Base-by-base conservation (phyloP, 2,888 invertebrate genomes). In the Thalpophila matura region DNA sequence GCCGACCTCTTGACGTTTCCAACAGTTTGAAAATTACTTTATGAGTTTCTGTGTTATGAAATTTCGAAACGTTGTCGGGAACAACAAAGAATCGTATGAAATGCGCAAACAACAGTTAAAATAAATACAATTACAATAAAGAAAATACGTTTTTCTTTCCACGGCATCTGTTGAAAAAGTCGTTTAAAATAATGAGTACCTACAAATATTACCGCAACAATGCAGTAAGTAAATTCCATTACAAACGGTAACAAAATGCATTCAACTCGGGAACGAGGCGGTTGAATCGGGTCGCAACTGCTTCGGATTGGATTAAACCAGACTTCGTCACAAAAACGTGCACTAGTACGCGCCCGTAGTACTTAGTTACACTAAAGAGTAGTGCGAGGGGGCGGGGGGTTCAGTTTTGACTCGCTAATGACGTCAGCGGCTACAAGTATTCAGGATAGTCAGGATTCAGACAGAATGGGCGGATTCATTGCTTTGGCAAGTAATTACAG, bases 351-450 rank as follows among this genome's bases (percentile, higher is more conserved):
- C 31, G 20, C 46, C 18, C 54, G 61, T 29, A 33, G 42, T 57
- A 57, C 58, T 69, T 56, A 54, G 59, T 51, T 55, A 56, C 26
- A 46, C 56, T 64, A 45, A 67, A 76, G 50, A 60, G 62, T 51
- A 67, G 50, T 66, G 45, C 35, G 12, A 35, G 12, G 29, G 14
- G 37, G 27, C 4, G 14, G 56, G 46, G 18, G 40, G 10, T 35
- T 42, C 55, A 69, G 55, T 61, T 72, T 74, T 56, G 64, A 74
- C 49, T 69, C 75, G 58, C 81, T 80, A 80, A 80, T 77, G 80
- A 80, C 67, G 74, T 70, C 71, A 79, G 56, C 43, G 33, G 56
- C 49, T 62, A 60, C 31, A 59, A 58, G 65, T 62, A 63, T 67
- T 61, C 64, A 57, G 65, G 65, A 66, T 51, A 62, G 60, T 60